Evolutionary conservation across 1,140 invertebrate genomes (phyloP).

Genomic region (Drosophila lacertosa): DNA sequence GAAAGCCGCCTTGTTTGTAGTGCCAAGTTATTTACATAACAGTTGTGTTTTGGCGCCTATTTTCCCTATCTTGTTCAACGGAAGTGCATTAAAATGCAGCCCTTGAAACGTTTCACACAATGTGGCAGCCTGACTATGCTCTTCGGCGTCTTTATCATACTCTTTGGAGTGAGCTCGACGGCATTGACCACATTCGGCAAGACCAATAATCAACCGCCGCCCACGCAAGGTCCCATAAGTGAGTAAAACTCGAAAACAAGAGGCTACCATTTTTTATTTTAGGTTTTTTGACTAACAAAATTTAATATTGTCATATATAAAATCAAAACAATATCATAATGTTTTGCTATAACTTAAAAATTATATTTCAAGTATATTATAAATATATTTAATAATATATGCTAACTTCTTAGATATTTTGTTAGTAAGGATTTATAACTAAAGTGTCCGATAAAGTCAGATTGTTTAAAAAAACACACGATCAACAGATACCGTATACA

Average conservation of each 20-base stretch:
- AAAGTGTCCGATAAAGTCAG: too few species aligned
- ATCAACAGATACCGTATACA: too few species aligned
- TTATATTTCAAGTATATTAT: too few species aligned
- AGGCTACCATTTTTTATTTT: too few species aligned
- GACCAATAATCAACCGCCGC: conserved; percentile 86
- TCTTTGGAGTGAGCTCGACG: conserved; percentile 85
- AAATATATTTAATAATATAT: too few species aligned
- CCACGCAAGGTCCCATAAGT: conserved; percentile 85
- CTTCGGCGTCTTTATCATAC: conserved; percentile 82
- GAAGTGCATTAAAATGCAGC: conserved; percentile 70
- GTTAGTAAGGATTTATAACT: too few species aligned
- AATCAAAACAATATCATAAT: too few species aligned
- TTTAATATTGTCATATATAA: too few species aligned
- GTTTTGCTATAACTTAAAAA: too few species aligned
- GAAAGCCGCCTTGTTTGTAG: conserved; percentile 21
- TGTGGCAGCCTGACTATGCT: conserved; percentile 83
- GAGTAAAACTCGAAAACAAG: conserved; percentile 63
- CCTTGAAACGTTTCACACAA: conserved; percentile 83
- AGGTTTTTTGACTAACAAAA: too few species aligned
- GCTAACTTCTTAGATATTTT: too few species aligned
- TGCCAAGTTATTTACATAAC: conserved; percentile 50
- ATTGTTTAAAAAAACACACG: too few species aligned
- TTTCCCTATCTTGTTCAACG: neutral
- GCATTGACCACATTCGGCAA: conserved; percentile 89
- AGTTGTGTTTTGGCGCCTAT: conserved; percentile 22